Evolutionary conservation across 1,140 invertebrate species (phyloP).

Genomic region (Potamilus streckersoni): DNA sequence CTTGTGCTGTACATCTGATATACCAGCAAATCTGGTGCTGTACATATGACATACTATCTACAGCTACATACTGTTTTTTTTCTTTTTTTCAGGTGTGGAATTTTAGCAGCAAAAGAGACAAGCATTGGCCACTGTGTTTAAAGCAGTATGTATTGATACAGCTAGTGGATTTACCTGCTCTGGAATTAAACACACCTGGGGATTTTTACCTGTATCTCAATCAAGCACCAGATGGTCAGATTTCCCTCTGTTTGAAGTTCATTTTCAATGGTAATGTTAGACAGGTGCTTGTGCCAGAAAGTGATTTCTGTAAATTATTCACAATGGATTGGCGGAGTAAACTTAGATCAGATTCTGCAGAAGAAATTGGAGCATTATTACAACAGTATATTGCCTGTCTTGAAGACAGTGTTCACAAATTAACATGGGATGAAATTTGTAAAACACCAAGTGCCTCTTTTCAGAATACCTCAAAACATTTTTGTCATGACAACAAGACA

Average conservation of each 20-base stretch:
- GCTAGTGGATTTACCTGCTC: background rate
- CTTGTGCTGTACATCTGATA: no score
- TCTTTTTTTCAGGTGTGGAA: no score
- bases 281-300: conserved; percentile 7
- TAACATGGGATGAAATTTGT: conserved; percentile 4
- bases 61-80: no score
- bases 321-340: conserved; percentile 21
- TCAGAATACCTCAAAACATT: conserved; percentile 7
- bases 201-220: conserved; percentile 20
- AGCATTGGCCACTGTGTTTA: conserved; percentile 12
- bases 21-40: no score
- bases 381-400: no score
- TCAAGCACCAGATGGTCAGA: background rate
- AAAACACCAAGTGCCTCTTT: background rate
- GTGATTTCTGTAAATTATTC: conserved; percentile 22
- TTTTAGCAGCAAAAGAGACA: background rate
- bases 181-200: conserved; percentile 10
- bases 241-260: conserved; percentile 15
- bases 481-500: conserved; percentile 5
- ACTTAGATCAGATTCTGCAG: background rate
- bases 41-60: no score
- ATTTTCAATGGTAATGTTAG: background rate
- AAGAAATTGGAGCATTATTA: no score
- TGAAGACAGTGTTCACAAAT: background rate
- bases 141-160: conserved; percentile 21